Evolutionary conservation across 2,888 invertebrate species (phyloP), one percentile per base, ranked within the genome.

Genomic region (Calliopum simillimum): DNA sequence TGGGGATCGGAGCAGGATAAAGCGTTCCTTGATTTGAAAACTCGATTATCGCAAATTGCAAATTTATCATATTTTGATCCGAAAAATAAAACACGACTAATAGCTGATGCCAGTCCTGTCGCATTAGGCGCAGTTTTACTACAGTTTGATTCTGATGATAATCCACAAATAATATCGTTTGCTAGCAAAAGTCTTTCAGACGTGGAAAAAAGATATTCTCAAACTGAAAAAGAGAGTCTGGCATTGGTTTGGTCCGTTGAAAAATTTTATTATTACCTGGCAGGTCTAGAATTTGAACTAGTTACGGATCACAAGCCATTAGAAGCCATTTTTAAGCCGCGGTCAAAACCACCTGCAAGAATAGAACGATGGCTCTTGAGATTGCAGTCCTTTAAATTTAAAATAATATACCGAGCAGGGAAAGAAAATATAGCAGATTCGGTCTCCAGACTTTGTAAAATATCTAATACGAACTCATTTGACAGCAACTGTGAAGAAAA

Each of bases 101-200:
- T 76, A 47, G 76, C 72, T 3, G 74, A 75, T 63, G 74, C 71
- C 21, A 73, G 71, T 12, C 70, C 74, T 2, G 70, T 74, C 2
- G 76, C 74, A 13, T 62, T 76, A 44, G 71, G 76, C 1, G 75
- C 73, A 41, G 73, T 76, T 11, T 63, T 75, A 13, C n/a, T 76
- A 1, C 73, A 74, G 47, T 76, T 76, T 47, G 58, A 73, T 16
- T 14, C 49, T 6, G 44, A 69, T 12, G 59, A 44, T 51, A 63
- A 70, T 21, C 70, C 73, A 6, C 53, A 63, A 63, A 69, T 74
- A 2, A 74, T 76, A 19, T 70, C 68, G 16, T 75, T 74, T 23
- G 72, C 70, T 1, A 74, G 76, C 41, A 72, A 4, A 71, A n/a
- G n/a, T n/a, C n/a, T n/a, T n/a, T n/a, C n/a, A n/a, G n/a, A n/a